These are phyloP conservation scores for Sarcophaga rosellei DNA, from an alignment of 2,888 invertebrate species.

Conservation along the genomic window DNA sequence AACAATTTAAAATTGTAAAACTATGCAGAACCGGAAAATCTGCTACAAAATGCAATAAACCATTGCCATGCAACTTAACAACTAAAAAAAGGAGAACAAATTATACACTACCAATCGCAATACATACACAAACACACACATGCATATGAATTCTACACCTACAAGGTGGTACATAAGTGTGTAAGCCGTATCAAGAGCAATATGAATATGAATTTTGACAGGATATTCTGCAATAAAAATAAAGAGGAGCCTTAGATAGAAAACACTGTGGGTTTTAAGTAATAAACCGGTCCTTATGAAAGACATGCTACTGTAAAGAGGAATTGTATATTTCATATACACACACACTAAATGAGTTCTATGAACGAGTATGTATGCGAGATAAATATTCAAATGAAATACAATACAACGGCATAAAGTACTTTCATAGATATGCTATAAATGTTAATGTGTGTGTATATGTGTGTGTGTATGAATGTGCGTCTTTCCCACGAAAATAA, in stretches of 20 bases:
- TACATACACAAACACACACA: too few relatives aligned
- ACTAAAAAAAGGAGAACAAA: too few relatives aligned
- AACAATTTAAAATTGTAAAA: constrained; percentile 77
- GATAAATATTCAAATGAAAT: neutral
- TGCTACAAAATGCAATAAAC: constrained; percentile 75
- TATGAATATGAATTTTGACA: constrained; percentile 5
- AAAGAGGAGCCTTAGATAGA: neutral
- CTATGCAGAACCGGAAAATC: constrained; percentile 76
- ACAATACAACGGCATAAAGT: neutral
- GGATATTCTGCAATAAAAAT: neutral
- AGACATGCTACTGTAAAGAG: neutral
- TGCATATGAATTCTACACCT: too few relatives aligned
- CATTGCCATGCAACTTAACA: neutral
- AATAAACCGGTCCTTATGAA: neutral
- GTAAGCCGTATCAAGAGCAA: neutral
- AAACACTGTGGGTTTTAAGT: neutral
- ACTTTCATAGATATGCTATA: neutral
- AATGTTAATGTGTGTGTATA: neutral
- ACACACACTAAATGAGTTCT: neutral
- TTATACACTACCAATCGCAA: too few relatives aligned
- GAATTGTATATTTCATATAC: too few relatives aligned
- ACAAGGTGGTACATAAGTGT: neutral
- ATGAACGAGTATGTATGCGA: neutral
- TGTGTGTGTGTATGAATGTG: neutral
- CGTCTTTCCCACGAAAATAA: neutral